Evolutionary conservation across 2,888 invertebrate genomes (phyloP).

Genomic region (Ypsolopha scabrella): DNA sequence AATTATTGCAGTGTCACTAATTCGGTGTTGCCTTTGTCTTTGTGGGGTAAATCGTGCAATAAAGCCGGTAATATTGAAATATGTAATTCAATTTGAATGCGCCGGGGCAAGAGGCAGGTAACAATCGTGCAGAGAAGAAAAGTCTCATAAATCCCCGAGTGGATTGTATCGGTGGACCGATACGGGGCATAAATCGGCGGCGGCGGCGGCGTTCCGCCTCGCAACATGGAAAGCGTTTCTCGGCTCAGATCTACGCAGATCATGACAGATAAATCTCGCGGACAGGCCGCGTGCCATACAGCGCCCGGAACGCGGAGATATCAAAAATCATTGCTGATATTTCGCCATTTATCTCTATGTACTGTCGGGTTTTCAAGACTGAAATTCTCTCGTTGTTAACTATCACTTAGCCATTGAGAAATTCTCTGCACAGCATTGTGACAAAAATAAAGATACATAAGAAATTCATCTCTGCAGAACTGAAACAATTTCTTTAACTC

Average conservation of each 20-base stretch:
- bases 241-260: constrained; percentile 38
- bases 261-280: constrained; percentile 38
- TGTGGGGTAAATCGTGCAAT: background rate
- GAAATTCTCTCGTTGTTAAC: too few relatives aligned
- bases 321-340: too few relatives aligned
- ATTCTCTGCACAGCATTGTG: too few relatives aligned
- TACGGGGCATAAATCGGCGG: constrained; percentile 35
- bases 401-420: too few relatives aligned
- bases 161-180: constrained; percentile 29
- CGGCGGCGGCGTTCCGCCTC: constrained; percentile 37
- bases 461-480: too few relatives aligned
- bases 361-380: background rate
- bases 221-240: constrained; percentile 54
- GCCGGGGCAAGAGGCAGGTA: background rate
- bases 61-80: background rate
- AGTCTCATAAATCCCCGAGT: constrained; percentile 28
- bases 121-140: constrained; percentile 8
- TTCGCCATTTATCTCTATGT: constrained; percentile 3
- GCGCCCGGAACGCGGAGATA: background rate
- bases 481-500: too few relatives aligned
- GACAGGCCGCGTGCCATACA: constrained; percentile 23
- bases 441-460: too few relatives aligned
- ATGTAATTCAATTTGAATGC: constrained; percentile 3
- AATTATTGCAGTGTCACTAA: background rate
- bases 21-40: background rate